Conservation (phyloP, 2,113 vertebrate species). For the Mirounga angustirostris region DNA sequence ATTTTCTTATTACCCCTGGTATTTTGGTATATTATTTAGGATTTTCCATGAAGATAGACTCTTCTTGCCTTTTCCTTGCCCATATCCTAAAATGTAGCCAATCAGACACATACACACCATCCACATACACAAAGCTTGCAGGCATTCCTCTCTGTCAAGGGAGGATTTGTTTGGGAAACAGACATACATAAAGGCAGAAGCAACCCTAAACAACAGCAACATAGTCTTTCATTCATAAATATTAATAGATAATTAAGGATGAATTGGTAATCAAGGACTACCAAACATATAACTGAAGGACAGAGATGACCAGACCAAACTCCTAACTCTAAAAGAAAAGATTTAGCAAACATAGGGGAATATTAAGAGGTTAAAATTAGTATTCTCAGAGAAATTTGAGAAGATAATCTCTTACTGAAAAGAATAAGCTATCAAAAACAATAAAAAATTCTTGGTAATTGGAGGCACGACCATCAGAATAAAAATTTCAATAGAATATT, state of each 20-base stretch:
- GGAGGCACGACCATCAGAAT: not conserved
- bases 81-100: not conserved
- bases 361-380: not conserved
- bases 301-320: not conserved
- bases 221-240: not conserved
- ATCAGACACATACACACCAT: not conserved
- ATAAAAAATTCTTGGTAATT: not conserved
- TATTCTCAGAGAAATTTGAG: not conserved
- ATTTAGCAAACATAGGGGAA: not conserved
- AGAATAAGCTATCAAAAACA: not conserved
- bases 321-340: not conserved
- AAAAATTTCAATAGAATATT: not conserved
- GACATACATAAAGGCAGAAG: not conserved
- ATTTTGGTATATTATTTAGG: not conserved
- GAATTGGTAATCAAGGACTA: not conserved
- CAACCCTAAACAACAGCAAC: not conserved
- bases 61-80: not conserved
- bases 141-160: not conserved
- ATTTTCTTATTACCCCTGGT: not conserved
- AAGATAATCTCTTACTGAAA: not conserved
- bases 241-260: not conserved
- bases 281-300: not conserved
- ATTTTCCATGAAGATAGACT: not conserved
- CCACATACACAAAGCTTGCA: not conserved
- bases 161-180: not conserved